Evolutionary conservation across 92 coral and sea anemone genomes (phyloP).

Genomic region (Blastomussa wellsi): DNA sequence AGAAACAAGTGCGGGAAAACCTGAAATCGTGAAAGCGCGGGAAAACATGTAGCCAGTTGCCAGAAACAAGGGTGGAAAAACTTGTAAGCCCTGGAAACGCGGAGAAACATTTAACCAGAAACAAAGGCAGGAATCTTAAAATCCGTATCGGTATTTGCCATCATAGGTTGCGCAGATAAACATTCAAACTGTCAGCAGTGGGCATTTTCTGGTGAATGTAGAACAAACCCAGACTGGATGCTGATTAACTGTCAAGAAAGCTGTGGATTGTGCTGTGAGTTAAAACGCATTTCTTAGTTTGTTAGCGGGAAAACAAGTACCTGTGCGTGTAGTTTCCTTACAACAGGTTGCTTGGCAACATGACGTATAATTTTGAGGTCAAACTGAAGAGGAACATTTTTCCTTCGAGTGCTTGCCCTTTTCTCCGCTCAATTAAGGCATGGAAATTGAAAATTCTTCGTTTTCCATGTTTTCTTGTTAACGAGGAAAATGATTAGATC

Average conservation of each 20-base stretch:
- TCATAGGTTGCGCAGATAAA: constrained; percentile 58
- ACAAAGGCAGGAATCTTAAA: background rate
- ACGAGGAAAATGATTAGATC: background rate
- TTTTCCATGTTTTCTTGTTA: background rate
- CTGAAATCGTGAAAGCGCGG: too few species aligned
- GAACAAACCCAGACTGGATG: constrained; percentile 76
- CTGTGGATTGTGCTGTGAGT: constrained; percentile 79
- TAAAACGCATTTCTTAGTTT: background rate
- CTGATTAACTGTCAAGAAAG: constrained; percentile 76
- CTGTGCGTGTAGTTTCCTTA: background rate
- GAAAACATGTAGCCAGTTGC: too few species aligned
- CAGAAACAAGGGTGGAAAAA: too few species aligned
- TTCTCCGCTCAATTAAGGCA: background rate
- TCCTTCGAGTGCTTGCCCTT: background rate
- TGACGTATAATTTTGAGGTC: background rate
- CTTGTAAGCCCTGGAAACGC: background rate
- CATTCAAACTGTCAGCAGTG: constrained; percentile 56
- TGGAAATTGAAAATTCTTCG: too few species aligned
- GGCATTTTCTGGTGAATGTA: constrained; percentile 70
- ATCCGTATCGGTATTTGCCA: too few species aligned
- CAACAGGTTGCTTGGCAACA: background rate
- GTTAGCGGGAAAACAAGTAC: background rate
- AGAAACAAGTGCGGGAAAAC: background rate
- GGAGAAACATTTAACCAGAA: background rate
- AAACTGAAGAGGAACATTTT: background rate